Conservation (phyloP, 2,888 invertebrate species). For the Lamproptera curius region DNA sequence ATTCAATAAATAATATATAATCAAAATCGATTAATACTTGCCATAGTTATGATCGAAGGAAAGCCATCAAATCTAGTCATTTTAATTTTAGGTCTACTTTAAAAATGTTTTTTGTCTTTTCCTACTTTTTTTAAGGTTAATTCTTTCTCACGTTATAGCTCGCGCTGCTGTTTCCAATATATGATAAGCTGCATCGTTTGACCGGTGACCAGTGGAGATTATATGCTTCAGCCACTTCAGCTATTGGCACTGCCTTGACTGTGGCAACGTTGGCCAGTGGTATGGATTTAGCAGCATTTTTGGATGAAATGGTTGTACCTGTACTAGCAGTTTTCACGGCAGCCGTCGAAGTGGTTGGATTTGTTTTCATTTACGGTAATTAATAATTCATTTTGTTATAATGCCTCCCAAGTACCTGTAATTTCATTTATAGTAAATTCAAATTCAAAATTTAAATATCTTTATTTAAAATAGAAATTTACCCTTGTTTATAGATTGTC, state of each 20-base stretch:
- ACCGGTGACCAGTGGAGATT: conserved; percentile 64
- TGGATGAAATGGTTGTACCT: conserved; percentile 62
- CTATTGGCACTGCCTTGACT: conserved; percentile 59
- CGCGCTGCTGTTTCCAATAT: conserved; percentile 61
- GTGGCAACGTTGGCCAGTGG: conserved; percentile 58
- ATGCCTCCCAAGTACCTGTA: background rate
- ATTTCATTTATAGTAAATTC: too few relatives aligned
- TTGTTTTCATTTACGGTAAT: conserved; percentile 68
- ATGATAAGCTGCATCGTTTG: conserved; percentile 59
- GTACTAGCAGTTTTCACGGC: conserved; percentile 56
- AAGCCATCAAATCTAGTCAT: too few relatives aligned
- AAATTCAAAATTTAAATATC: too few relatives aligned
- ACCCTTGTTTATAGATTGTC: too few relatives aligned
- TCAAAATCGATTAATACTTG: too few relatives aligned
- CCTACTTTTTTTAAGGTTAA: too few relatives aligned
- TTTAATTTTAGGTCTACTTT: too few relatives aligned
- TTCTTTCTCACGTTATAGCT: conserved; percentile 45
- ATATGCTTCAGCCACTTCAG: conserved; percentile 58
- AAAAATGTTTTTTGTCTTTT: too few relatives aligned
- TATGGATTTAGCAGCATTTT: conserved; percentile 46
- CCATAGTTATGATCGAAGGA: too few relatives aligned
- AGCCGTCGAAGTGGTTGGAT: conserved; percentile 59
- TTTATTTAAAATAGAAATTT: too few relatives aligned
- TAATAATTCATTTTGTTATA: background rate
- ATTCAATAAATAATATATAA: background rate